phyloP scores from a whole-genome alignment of 2,888 invertebrate species.

The Pollenia labialis region DNA sequence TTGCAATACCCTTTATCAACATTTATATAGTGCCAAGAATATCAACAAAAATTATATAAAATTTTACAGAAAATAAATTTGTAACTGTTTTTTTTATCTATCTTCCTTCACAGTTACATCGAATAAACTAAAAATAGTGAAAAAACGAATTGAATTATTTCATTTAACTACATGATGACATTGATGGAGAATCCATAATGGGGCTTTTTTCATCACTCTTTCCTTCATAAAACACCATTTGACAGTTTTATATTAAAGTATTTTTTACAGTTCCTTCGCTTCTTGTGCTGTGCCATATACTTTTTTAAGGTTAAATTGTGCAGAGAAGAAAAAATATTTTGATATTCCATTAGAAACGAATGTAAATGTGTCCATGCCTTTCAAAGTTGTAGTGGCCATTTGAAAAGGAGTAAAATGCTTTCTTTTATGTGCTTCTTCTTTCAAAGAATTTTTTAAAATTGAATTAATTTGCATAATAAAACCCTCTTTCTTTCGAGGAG shows the following conservation, averaged over 20 bases:
- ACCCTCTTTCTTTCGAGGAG: background rate
- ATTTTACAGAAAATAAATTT: background rate
- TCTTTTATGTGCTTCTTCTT: background rate
- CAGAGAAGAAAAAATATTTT: constrained; percentile 10
- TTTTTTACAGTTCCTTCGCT: background rate
- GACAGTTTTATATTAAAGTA: constrained; percentile 18
- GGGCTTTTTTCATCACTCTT: background rate
- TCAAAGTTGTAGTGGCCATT: constrained; percentile 15
- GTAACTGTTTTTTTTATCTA: background rate
- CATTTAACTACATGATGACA: constrained; percentile 11
- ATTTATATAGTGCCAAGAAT: no score
- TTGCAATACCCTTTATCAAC: no score
- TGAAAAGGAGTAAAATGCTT: constrained; percentile 23
- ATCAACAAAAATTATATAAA: no score
- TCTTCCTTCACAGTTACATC: background rate
- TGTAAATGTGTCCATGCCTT: constrained; percentile 24
- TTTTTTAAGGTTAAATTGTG: constrained; percentile 6
- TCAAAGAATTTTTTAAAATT: constrained; percentile 22
- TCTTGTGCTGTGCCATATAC: background rate
- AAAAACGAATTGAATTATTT: constrained; percentile 1
- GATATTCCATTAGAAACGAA: constrained; percentile 42
- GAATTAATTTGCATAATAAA: constrained; percentile 35
- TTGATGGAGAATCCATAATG: constrained; percentile 50
- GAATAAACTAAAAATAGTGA: background rate
- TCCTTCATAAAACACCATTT: constrained; percentile 29